Conservation (phyloP, 2,888 invertebrate species). For the Lissonota sp. region DNA sequence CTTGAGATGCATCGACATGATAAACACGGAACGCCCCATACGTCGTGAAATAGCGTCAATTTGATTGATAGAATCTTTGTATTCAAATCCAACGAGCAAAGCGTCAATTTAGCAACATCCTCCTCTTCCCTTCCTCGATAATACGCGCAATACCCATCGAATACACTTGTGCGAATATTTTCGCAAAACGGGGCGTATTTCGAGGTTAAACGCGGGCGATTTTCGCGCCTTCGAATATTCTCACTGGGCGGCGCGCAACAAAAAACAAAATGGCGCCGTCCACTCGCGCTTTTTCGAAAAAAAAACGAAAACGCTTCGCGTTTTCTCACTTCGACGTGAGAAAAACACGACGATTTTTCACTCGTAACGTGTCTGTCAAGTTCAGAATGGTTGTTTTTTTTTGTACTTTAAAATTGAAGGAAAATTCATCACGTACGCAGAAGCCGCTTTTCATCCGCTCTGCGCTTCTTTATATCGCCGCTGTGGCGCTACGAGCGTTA, state of each 20-base stretch:
- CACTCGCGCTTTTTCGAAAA: neutral
- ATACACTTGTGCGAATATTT: too few relatives aligned
- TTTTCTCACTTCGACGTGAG: neutral
- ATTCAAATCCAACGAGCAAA: too few relatives aligned
- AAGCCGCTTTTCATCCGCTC: neutral
- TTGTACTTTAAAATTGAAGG: conserved; percentile 12
- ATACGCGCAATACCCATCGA: too few relatives aligned
- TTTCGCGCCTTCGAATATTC: conserved; percentile 38
- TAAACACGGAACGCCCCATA: conserved; percentile 31
- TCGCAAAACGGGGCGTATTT: conserved; percentile 10
- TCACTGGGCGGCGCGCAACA: neutral
- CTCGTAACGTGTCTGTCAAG: conserved; percentile 53
- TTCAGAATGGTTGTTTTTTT: neutral
- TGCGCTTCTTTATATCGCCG: conserved; percentile 43
- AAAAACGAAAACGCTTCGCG: neutral
- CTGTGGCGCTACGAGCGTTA: conserved; percentile 44
- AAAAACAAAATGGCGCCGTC: conserved; percentile 1
- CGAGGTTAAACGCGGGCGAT: conserved; percentile 52
- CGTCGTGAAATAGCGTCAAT: conserved; percentile 24
- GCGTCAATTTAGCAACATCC: too few relatives aligned
- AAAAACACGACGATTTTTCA: neutral
- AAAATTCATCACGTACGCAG: conserved; percentile 1
- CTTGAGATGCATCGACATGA: conserved; percentile 17
- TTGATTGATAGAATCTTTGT: conserved; percentile 52
- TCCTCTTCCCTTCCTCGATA: too few relatives aligned